These are phyloP conservation scores for Galeruca laticollis DNA, from an alignment of 2,888 invertebrate species.

Conservation along the genomic window DNA sequence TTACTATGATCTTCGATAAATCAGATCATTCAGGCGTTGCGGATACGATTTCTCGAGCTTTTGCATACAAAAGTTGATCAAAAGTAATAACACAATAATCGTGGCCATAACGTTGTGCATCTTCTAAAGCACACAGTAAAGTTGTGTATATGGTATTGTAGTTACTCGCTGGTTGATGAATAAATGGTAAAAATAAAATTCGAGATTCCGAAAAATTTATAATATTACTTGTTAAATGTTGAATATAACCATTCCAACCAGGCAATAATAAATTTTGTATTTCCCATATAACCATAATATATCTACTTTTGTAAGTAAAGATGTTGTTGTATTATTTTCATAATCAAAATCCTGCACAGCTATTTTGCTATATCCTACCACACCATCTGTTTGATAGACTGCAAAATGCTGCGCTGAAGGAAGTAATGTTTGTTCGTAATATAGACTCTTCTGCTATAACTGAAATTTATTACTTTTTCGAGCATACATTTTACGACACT, in stretches of 20 bases:
- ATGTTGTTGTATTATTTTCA: constrained; percentile 39
- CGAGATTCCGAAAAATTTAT: constrained; percentile 46
- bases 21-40: constrained; percentile 34
- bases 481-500: too few relatives aligned
- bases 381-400: not conserved
- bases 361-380: constrained; percentile 40
- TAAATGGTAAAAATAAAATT: constrained; percentile 50
- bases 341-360: constrained; percentile 40
- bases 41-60: too few relatives aligned
- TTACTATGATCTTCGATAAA: constrained; percentile 56
- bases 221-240: constrained; percentile 40
- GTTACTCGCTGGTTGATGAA: constrained; percentile 5
- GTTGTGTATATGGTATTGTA: too few relatives aligned
- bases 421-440: constrained; percentile 19
- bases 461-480: too few relatives aligned
- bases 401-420: not conserved
- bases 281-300: constrained; percentile 50
- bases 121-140: not conserved
- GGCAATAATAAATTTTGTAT: constrained; percentile 36
- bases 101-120: not conserved
- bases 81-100: constrained; percentile 6
- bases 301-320: constrained; percentile 41
- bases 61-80: constrained; percentile 11
- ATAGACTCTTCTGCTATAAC: constrained; percentile 45
- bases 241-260: constrained; percentile 52